phyloP scores from a whole-genome alignment of 2,888 invertebrate genomes.

The Priocnemis perturbator region DNA sequence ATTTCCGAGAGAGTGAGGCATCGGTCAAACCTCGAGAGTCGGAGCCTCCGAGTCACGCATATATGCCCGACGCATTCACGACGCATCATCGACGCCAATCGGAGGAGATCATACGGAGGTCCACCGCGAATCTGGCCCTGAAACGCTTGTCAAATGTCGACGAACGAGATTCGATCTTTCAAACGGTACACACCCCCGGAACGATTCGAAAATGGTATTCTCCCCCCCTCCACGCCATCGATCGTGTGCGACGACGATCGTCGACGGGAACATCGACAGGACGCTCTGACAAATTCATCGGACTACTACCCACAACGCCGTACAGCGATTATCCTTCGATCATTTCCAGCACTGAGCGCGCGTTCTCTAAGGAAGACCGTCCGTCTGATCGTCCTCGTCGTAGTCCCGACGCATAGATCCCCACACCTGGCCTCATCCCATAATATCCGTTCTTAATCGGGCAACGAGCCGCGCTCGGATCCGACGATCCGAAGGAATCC shows the following conservation, averaged over 20 bases:
- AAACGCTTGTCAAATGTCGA: conserved; percentile 8
- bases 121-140: neutral
- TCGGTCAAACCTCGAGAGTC: too few relatives aligned
- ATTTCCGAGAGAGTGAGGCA: too few relatives aligned
- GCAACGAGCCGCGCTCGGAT: neutral
- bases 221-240: neutral
- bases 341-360: too few relatives aligned
- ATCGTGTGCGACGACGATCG: neutral
- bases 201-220: neutral
- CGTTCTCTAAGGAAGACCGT: too few relatives aligned
- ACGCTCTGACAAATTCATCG: neutral
- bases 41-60: too few relatives aligned
- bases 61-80: too few relatives aligned
- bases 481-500: neutral
- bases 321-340: neutral
- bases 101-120: neutral
- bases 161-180: conserved; percentile 21
- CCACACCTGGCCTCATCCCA: too few relatives aligned
- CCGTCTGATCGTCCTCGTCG: too few relatives aligned
- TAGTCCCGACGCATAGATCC: too few relatives aligned
- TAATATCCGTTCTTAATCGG: neutral
- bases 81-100: conserved; percentile 4
- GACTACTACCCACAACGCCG: neutral
- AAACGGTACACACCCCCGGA: neutral
- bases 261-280: neutral